phyloP scores from a whole-genome alignment of 2,888 invertebrate species.

The Erpobdella octoculata region DNA sequence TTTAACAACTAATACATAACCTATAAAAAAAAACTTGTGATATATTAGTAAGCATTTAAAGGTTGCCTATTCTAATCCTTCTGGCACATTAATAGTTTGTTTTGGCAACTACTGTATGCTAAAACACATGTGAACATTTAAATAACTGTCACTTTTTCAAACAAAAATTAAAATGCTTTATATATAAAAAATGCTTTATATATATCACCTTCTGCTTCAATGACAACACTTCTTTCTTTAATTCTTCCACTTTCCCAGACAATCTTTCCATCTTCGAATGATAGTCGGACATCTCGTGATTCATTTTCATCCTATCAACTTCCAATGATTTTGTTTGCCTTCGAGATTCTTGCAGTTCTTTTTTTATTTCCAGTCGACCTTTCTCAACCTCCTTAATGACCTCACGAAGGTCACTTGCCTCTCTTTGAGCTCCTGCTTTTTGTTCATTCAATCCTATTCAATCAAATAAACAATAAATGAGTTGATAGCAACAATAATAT shows the following conservation, averaged over 20 bases:
- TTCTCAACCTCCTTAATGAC: conserved; percentile 67
- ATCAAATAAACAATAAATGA: no score
- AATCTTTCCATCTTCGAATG: conserved; percentile 49
- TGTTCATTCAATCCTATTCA: conserved; percentile 67
- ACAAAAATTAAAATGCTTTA: no score
- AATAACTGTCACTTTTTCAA: no score
- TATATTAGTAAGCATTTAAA: no score
- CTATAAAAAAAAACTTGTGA: no score
- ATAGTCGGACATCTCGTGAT: conserved; percentile 51
- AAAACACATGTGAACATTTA: no score
- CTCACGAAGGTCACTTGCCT: conserved; percentile 66
- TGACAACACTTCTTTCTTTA: conserved; percentile 49
- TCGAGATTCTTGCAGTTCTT: conserved; percentile 60
- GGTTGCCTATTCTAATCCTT: no score
- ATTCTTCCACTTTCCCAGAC: conserved; percentile 53
- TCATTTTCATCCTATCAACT: conserved; percentile 50
- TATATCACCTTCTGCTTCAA: conserved; percentile 52
- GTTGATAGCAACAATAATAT: no score
- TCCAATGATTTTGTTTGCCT: conserved; percentile 51
- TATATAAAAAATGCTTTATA: no score
- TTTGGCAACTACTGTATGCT: no score
- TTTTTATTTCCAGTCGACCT: conserved; percentile 64
- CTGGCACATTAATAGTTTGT: no score
- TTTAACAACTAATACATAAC: no score
- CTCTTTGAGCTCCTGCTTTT: conserved; percentile 67